A percentile compares a stretch with the other conserved stretches of the same genome.
Evolutionary conservation across 2,888 invertebrate species (phyloP).

Genomic region (Sericinus montela): DNA sequence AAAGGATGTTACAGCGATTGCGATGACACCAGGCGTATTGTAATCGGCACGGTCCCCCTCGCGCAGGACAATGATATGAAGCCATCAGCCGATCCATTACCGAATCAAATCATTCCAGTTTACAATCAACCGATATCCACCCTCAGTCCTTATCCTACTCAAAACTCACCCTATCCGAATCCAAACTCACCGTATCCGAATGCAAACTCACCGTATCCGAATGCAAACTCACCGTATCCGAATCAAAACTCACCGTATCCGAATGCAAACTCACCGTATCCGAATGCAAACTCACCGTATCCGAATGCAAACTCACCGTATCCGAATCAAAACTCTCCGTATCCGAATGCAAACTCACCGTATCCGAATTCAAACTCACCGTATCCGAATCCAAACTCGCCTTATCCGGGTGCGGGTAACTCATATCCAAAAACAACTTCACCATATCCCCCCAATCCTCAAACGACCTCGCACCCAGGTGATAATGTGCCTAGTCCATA

Average conservation of each 20-base stretch:
- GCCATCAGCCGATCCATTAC: conserved; percentile 39
- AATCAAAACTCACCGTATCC: conserved; percentile 27
- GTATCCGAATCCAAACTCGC: conserved; percentile 5
- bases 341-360: conserved; percentile 21
- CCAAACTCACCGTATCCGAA: too few species aligned
- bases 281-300: background rate
- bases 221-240: too few species aligned
- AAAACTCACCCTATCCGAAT: too few species aligned
- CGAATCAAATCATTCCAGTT: conserved; percentile 40
- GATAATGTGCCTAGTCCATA: conserved; percentile 6
- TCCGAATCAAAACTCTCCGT: too few species aligned
- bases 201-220: too few species aligned
- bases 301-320: conserved; percentile 28
- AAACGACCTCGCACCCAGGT: background rate
- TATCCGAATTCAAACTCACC: conserved; percentile 6
- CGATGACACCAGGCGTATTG: conserved; percentile 34
- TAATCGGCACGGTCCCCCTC: conserved; percentile 55
- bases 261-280: conserved; percentile 4
- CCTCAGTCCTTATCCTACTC: conserved; percentile 21
- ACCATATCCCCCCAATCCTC: conserved; percentile 22
- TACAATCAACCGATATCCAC: too few species aligned
- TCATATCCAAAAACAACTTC: conserved; percentile 28
- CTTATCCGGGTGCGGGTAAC: conserved; percentile 25
- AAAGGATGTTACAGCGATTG: conserved; percentile 48
- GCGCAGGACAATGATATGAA: conserved; percentile 36